Evolutionary conservation across 2,113 vertebrate genomes (phyloP).

Genomic region (Haemorhous mexicanus): DNA sequence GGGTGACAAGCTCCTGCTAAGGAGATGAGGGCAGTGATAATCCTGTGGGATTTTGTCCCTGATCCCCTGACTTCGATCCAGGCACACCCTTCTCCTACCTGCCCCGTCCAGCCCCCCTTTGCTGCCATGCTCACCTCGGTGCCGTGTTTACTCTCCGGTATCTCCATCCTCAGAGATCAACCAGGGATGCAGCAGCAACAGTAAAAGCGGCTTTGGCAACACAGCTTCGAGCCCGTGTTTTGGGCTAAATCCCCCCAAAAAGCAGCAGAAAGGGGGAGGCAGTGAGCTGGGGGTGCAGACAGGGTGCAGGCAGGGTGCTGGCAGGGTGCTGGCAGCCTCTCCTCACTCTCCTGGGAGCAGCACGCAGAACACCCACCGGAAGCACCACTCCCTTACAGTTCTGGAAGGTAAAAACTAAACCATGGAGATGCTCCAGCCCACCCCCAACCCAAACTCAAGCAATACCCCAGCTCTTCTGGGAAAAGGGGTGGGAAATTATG

Average conservation of each 20-base stretch:
- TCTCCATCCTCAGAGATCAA: background rate
- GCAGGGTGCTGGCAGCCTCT: background rate
- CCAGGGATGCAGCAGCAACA: background rate
- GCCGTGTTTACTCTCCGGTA: fast-evolving
- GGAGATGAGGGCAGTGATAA: fast-evolving
- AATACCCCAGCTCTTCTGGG: background rate
- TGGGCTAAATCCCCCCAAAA: background rate
- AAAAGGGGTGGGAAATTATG: background rate
- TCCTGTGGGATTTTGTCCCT: too few relatives aligned
- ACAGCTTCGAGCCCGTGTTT: fast-evolving
- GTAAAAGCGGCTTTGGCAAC: background rate
- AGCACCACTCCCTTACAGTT: background rate
- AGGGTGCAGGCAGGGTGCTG: background rate
- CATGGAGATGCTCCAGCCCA: background rate
- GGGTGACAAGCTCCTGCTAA: background rate
- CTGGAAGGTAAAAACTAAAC: background rate
- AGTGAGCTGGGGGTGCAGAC: background rate
- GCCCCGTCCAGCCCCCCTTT: fast-evolving
- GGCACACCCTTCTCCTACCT: background rate
- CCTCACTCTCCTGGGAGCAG: background rate
- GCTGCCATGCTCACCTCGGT: fast-evolving
- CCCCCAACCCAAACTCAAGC: background rate
- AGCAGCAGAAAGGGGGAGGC: background rate
- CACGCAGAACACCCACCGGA: background rate
- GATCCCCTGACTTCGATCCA: fast-evolving